Conservation (phyloP, 2,888 invertebrate species). For the Melanotus villosus region DNA sequence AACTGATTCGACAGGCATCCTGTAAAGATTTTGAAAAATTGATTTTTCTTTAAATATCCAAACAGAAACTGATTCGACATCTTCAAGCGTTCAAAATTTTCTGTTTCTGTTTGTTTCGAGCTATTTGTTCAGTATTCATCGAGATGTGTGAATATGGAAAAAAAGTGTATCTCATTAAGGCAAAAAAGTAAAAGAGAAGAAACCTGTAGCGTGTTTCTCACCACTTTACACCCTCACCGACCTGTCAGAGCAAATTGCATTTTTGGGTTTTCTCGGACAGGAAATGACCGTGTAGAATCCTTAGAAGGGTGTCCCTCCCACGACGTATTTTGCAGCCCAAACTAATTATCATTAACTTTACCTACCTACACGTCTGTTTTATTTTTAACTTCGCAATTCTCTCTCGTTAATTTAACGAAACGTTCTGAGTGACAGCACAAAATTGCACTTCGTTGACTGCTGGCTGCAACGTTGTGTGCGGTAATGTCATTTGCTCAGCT, state of each 20-base stretch:
- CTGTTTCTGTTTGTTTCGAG: too few relatives aligned
- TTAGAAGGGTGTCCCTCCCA: slow-evolving; percentile 47
- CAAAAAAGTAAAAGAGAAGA: neutral
- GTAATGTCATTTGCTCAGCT: slow-evolving; percentile 14
- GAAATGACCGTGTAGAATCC: slow-evolving; percentile 52
- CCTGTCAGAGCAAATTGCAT: slow-evolving; percentile 53
- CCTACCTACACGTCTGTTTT: slow-evolving; percentile 46
- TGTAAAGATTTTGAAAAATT: too few relatives aligned
- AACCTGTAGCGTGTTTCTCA: slow-evolving; percentile 29
- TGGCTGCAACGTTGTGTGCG: neutral
- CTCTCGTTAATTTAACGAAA: slow-evolving; percentile 27
- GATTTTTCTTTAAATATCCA: too few relatives aligned
- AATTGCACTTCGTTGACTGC: slow-evolving; percentile 22
- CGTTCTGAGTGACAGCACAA: slow-evolving; percentile 21
- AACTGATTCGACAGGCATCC: too few relatives aligned
- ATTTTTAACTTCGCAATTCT: slow-evolving; percentile 40
- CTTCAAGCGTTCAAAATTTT: too few relatives aligned
- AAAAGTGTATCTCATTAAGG: too few relatives aligned
- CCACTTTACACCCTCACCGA: slow-evolving; percentile 35
- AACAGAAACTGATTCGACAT: too few relatives aligned
- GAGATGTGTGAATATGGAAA: too few relatives aligned
- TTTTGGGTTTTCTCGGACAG: slow-evolving; percentile 54
- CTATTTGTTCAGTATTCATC: too few relatives aligned
- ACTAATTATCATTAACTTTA: slow-evolving; percentile 51
- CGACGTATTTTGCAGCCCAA: slow-evolving; percentile 41